Conservation (phyloP, 1,140 invertebrate genomes). For the Heliconius hewitsoni region DNA sequence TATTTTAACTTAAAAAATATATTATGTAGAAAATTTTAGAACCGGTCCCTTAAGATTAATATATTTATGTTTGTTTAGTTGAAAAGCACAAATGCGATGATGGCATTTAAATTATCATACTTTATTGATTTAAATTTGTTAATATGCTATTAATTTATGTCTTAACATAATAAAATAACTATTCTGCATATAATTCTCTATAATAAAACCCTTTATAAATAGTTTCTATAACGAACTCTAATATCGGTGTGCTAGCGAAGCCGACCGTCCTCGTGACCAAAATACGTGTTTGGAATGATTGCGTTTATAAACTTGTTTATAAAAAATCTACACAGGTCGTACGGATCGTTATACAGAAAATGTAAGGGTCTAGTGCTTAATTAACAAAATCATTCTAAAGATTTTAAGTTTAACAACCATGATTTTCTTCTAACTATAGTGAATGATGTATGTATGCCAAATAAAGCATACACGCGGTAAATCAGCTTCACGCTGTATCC, state of each 20-base stretch:
- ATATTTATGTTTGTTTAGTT: neutral
- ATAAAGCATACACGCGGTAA: too few relatives aligned
- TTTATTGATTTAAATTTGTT: neutral
- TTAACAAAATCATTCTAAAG: neutral
- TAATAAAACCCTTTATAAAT: neutral
- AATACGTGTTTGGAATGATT: slow-evolving; percentile 75
- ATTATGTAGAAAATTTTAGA: slow-evolving; percentile 30
- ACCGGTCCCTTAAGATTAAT: slow-evolving; percentile 12
- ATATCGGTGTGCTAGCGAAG: slow-evolving; percentile 39
- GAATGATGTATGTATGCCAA: too few relatives aligned
- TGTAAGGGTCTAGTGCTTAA: neutral
- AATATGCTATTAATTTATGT: neutral
- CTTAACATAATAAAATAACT: neutral
- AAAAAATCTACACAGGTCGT: neutral
- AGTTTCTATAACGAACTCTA: slow-evolving; percentile 39
- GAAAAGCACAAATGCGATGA: neutral
- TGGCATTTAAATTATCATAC: neutral
- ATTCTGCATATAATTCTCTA: neutral
- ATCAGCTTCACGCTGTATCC: too few relatives aligned
- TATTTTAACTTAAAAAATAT: slow-evolving; percentile 44
- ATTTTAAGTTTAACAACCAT: neutral
- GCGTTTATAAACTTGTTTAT: slow-evolving; percentile 28
- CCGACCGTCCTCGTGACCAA: slow-evolving; percentile 69
- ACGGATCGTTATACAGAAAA: neutral
- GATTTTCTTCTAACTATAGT: too few relatives aligned